phyloP scores from a whole-genome alignment of 2,888 invertebrate genomes.

The Eristalis pertinax region DNA sequence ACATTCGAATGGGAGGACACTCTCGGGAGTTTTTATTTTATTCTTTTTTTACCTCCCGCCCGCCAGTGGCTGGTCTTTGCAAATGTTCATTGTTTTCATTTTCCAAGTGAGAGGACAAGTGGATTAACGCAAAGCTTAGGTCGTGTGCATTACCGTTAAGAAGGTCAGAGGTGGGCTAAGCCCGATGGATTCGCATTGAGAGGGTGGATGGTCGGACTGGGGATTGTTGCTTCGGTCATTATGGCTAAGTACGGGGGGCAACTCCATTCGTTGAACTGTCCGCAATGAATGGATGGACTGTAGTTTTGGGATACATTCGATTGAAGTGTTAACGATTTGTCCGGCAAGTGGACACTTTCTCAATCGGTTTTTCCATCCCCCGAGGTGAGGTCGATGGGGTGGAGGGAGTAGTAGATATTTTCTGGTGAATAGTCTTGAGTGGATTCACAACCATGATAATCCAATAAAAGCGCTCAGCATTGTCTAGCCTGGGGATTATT shows the following conservation, averaged over 20 bases:
- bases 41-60: conserved; percentile 39
- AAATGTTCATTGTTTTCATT: conserved; percentile 51
- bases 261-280: not conserved
- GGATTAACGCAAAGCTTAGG: conserved; percentile 61
- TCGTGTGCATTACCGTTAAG: conserved; percentile 12
- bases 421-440: conserved; percentile 33
- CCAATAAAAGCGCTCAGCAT: not conserved
- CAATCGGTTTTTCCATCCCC: not conserved
- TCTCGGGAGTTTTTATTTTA: conserved; percentile 28
- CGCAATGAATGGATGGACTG: not conserved
- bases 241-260: conserved; percentile 44
- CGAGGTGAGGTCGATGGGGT: not conserved
- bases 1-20: conserved; percentile 41
- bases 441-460: not conserved
- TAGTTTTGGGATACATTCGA: not conserved
- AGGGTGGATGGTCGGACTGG: not conserved
- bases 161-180: conserved; percentile 42
- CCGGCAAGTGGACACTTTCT: conserved; percentile 15
- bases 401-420: conserved; percentile 17
- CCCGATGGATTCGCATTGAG: conserved; percentile 30
- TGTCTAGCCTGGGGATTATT: conserved; percentile 23
- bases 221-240: conserved; percentile 37
- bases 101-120: conserved; percentile 63
- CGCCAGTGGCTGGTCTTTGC: not conserved
- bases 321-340: conserved; percentile 34